Base-by-base conservation (phyloP, 1,140 invertebrate genomes). In the Eueides isabella region DNA sequence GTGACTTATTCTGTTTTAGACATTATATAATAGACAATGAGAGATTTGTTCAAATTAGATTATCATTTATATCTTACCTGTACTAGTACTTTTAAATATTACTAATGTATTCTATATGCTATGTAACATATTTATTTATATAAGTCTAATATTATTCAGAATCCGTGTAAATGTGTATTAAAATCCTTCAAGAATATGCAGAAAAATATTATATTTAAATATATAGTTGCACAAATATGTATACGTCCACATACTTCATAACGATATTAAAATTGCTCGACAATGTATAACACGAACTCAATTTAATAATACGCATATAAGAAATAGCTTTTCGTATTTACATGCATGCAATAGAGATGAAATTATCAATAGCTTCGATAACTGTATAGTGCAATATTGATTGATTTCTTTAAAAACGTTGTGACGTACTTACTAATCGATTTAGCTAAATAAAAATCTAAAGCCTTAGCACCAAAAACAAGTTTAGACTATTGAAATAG, bases 221-320 rank as follows among this genome's bases (percentile, higher is more conserved):
- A 55, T 26, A 55, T 55, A 55, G 48, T 55, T 55, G 23, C 48
- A 61, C 48, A 71, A 63, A 48, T 29, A 28, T 33, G 69, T 33
- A 71, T 64, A 44, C 33, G 19, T 61, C 62, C 41, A 64, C 29
- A 71, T 71, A 71, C 19, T n/a, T 71, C 28, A 4, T 16, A 31
- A 38, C 35, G 33, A 44, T 71, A 71, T 71, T 71, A 71, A 64
- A 71, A 69, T 69, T 71, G 69, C 41, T 71, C 38, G 14, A 7
- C 30, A 28, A 64, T 71, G 69, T 64, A 48, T 12, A 48, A 71
- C 62, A 41, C 35, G 9, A 9, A 61, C 48, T 30, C 67, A 68
- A 68, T 69, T 69, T 69, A 69, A 69, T 69, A 69, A 69, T 69
- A 23, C 48, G 23, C 12, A 12, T 61, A 48, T 23, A 61, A 69